These are phyloP conservation scores for Microcaecilia unicolor DNA, from an alignment of 2,797 vertebrate species.

Conservation along the genomic window DNA sequence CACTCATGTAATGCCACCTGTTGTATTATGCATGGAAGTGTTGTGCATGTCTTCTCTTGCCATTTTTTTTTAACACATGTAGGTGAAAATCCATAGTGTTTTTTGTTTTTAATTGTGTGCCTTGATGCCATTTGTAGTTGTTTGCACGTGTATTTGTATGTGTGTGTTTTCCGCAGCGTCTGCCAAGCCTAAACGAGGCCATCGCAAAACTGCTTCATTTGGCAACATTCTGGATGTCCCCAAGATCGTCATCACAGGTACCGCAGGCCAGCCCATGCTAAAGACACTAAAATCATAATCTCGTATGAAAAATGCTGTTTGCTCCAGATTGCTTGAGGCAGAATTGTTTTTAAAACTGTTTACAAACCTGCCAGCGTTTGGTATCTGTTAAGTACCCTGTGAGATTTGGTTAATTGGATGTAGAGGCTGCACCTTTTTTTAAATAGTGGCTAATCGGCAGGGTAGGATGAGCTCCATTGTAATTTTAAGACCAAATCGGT, in stretches of 20 bases:
- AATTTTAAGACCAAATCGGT: too few relatives aligned
- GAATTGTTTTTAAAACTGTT: too few relatives aligned
- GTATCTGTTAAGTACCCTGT: too few relatives aligned
- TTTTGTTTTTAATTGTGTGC: constrained; percentile 51
- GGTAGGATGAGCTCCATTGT: too few relatives aligned
- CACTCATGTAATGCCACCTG: too few relatives aligned
- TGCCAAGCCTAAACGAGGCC: constrained; percentile 91
- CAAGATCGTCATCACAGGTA: constrained; percentile 99
- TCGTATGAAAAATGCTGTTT: constrained; percentile 64
- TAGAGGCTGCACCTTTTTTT: too few relatives aligned
- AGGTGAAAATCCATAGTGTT: constrained; percentile 42
- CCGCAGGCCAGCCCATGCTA: constrained; percentile 64
- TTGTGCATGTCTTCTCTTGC: constrained; percentile 51
- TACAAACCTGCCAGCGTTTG: too few relatives aligned
- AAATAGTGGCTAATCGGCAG: too few relatives aligned
- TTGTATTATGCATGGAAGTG: constrained; percentile 53
- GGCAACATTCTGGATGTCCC: constrained; percentile 99
- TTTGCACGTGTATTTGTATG: constrained; percentile 90
- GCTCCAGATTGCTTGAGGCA: constrained; percentile 41
- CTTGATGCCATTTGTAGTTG: constrained; percentile 61
- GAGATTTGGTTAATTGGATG: too few relatives aligned
- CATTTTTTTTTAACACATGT: constrained; percentile 57
- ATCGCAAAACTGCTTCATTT: constrained; percentile 98
- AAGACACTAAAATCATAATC: constrained; percentile 54
- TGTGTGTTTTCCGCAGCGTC: constrained; percentile 93